Evolutionary conservation across 1,140 invertebrate species (phyloP).

Genomic region (Arctopsyche grandis): DNA sequence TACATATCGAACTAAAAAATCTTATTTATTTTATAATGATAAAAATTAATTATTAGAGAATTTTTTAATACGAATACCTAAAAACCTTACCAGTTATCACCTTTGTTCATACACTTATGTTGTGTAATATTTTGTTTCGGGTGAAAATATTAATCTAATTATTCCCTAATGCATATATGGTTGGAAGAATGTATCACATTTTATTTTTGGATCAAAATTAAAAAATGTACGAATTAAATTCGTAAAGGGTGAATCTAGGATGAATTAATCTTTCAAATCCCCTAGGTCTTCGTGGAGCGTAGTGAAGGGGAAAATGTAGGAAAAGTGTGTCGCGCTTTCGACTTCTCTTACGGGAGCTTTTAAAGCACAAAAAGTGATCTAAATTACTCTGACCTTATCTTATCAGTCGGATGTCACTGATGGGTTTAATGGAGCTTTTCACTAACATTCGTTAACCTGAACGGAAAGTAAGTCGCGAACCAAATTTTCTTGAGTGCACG

Average conservation of each 20-base stretch:
- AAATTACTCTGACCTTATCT: constrained; percentile 54
- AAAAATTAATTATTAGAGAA: too few relatives aligned
- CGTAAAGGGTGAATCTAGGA: constrained; percentile 32
- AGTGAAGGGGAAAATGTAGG: background rate
- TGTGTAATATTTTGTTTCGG: background rate
- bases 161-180: too few relatives aligned
- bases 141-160: too few relatives aligned
- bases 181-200: background rate
- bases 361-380: constrained; percentile 52
- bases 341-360: constrained; percentile 42
- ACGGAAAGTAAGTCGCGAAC: constrained; percentile 34
- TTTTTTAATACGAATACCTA: too few relatives aligned
- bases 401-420: constrained; percentile 53
- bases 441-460: constrained; percentile 53
- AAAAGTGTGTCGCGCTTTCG: constrained; percentile 10
- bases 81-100: too few relatives aligned
- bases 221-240: constrained; percentile 1
- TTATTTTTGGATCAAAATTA: background rate
- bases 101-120: too few relatives aligned
- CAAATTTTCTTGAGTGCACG: constrained; percentile 33
- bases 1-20: too few relatives aligned
- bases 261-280: constrained; percentile 53
- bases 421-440: constrained; percentile 54
- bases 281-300: constrained; percentile 11
- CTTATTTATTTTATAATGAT: too few relatives aligned